Conservation (phyloP, 2,113 vertebrate genomes). For the Balaenoptera acutorostrata region DNA sequence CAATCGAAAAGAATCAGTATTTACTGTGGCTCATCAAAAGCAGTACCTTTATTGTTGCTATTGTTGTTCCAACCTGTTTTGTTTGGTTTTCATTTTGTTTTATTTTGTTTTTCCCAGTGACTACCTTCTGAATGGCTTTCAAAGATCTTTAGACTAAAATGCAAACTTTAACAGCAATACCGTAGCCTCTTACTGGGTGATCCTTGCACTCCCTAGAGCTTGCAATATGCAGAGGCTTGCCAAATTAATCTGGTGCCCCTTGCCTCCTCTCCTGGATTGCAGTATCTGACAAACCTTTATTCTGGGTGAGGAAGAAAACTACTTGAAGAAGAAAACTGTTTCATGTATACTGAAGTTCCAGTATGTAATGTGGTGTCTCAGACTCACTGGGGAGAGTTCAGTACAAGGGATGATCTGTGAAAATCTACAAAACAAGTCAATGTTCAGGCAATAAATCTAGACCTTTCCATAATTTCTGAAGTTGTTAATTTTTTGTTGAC, state of each 20-base stretch:
- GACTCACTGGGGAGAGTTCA: not conserved
- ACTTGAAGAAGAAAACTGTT: not conserved
- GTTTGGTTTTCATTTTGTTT: not conserved
- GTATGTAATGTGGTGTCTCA: not conserved
- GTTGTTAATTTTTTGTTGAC: not conserved
- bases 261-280: not conserved
- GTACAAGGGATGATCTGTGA: not conserved
- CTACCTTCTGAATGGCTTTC: not conserved
- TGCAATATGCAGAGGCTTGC: not conserved
- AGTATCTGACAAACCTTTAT: not conserved
- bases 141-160: not conserved
- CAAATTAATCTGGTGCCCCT: not conserved
- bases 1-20: not conserved
- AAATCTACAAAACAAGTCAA: not conserved
- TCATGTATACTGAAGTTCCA: not conserved
- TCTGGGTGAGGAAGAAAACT: not conserved
- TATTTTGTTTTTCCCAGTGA: not conserved
- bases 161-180: slow-evolving; percentile 9
- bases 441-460: not conserved
- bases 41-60: not conserved
- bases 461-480: not conserved
- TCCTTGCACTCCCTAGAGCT: not conserved
- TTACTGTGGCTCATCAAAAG: not conserved
- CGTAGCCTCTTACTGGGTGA: not conserved
- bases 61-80: not conserved